These are phyloP conservation scores for Neopipo cinnamomea DNA, from an alignment of 2,113 vertebrate species.

Conservation along the genomic window DNA sequence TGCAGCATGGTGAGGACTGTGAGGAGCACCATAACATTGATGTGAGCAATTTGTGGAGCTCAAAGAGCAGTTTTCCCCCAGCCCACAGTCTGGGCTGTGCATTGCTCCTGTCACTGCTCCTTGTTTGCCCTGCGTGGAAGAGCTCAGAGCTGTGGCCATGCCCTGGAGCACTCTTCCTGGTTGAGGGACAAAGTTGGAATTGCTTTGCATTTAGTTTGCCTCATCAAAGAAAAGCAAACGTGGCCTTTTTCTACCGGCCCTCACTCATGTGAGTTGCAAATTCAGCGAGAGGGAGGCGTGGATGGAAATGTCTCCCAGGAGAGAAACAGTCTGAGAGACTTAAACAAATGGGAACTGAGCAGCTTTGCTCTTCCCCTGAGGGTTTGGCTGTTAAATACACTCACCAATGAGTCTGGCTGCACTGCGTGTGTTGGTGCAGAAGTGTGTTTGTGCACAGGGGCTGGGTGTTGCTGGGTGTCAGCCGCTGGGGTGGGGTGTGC, in stretches of 20 bases:
- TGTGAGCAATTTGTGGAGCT: neutral
- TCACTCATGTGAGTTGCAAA: constrained; percentile 9
- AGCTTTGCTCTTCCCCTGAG: neutral
- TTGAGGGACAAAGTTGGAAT: neutral
- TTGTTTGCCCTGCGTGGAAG: neutral
- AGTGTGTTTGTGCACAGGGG: neutral
- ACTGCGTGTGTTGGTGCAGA: neutral
- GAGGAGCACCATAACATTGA: accelerated
- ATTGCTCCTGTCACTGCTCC: neutral
- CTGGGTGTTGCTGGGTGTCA: neutral
- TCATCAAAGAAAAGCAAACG: constrained; percentile 10
- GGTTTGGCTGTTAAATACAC: constrained; percentile 48
- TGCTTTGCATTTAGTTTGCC: neutral
- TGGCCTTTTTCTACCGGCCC: constrained; percentile 4
- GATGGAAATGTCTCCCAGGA: constrained; percentile 51
- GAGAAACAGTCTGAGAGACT: constrained; percentile 33
- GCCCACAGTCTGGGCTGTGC: neutral
- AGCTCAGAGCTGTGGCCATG: neutral
- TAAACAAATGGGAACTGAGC: constrained; percentile 36
- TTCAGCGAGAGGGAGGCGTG: neutral
- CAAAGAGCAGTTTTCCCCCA: neutral
- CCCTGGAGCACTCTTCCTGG: neutral
- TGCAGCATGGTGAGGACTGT: accelerated
- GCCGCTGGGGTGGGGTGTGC: neutral
- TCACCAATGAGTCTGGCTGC: neutral